Evolutionary conservation across 2,888 invertebrate genomes (phyloP), one percentile per base, ranked within the genome.

Genomic region (Cosmia trapezina): DNA sequence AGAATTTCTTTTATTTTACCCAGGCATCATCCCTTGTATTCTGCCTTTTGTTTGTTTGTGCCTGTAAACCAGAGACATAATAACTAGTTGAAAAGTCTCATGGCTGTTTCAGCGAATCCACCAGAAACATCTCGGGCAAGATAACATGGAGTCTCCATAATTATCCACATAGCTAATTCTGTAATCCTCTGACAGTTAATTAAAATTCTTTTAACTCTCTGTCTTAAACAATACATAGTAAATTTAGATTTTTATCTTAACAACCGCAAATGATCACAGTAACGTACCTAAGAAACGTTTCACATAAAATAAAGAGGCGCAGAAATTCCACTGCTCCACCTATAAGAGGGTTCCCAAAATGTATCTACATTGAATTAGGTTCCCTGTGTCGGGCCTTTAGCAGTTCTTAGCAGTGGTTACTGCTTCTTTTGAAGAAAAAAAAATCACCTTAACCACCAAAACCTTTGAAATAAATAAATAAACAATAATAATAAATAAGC

Each of bases 221-320:
- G 33, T 56, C 49, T 37, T 70, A 43, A 17, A 43, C 41, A 49
- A 28, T 28, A 28, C 28, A 28, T 28, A 28, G 28, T 76, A 62
- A 53, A 65, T 56, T 68, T 28, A 64, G 81, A 81, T 81, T 53
- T 54, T 43, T 76, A 80, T 80, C 79, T 80, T 49, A 81, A 76
- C 28, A 37, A 81, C 67, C 47, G 37, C 72, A 65, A 64, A 76
- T 33, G 43, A 54, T 28, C 22, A 45, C 41, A 43, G 70, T 63
- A 56, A 66, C 7, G 56, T 76, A n/a, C 7, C 51, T 64, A 49
- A 43, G 54, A 43, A 57, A 37, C 22, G 22, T 66, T 54, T 43
- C 14, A 47, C 4, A 47, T 49, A n/a, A 9, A 7, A 19, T 14
- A 45, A 3, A 53, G n/a, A 37, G 17, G 2, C 1, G 11, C 47